These are phyloP conservation scores for Dilophus febrilis DNA, from an alignment of 2,888 invertebrate species.

Conservation along the genomic window DNA sequence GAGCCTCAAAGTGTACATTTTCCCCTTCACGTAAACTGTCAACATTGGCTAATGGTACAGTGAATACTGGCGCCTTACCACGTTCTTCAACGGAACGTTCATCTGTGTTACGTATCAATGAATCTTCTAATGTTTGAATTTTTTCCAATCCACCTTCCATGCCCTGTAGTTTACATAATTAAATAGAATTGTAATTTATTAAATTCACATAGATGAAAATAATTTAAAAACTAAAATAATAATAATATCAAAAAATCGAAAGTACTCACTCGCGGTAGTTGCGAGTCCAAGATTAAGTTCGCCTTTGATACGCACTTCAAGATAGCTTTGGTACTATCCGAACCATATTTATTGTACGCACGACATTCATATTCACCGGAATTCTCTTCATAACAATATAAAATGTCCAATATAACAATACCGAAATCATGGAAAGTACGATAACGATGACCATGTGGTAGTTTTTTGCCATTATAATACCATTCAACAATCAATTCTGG, in stretches of 20 bases:
- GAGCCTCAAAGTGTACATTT: conserved; percentile 79
- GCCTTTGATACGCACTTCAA: conserved; percentile 78
- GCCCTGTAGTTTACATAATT: conserved; percentile 43
- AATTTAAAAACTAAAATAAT: no score
- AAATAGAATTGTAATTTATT: no score
- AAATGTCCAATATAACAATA: conserved; percentile 85
- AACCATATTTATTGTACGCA: conserved; percentile 80
- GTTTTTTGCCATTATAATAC: conserved; percentile 83
- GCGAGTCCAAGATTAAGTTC: conserved; percentile 79
- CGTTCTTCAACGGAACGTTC: conserved; percentile 54
- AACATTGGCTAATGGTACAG: conserved; percentile 72
- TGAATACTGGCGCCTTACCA: conserved; percentile 79
- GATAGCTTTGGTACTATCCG: conserved; percentile 68
- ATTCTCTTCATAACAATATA: conserved; percentile 93
- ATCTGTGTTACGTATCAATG: conserved; percentile 60
- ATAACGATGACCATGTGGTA: conserved; percentile 89
- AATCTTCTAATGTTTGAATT: conserved; percentile 81
- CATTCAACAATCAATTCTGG: conserved; percentile 89
- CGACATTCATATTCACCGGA: conserved; percentile 87
- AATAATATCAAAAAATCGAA: conserved; percentile 3
- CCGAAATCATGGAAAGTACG: conserved; percentile 97
- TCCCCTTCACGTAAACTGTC: conserved; percentile 80
- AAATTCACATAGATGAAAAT: conserved; percentile 3
- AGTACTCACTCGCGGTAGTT: conserved; percentile 68
- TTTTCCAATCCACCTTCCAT: conserved; percentile 93